A percentile compares a stretch with the other conserved stretches of the same genome.
Conservation (phyloP, 2,888 invertebrate genomes). For the Creontiades dilutus region DNA sequence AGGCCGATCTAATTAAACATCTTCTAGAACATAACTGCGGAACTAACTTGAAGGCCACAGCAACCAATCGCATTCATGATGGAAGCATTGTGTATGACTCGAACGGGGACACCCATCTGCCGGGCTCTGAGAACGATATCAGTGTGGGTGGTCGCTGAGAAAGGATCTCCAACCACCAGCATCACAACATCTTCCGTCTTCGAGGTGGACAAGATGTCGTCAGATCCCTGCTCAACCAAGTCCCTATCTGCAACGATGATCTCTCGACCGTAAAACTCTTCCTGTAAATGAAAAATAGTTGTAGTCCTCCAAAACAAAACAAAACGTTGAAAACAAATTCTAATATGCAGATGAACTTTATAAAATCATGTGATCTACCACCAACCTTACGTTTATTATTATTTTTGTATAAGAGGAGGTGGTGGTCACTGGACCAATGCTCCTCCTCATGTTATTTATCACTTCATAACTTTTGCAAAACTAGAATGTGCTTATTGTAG, state of each 20-base stretch:
- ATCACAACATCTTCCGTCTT: conserved; percentile 89
- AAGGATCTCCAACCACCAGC: conserved; percentile 97
- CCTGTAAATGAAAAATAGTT: conserved; percentile 81
- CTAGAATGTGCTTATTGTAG: too few relatives aligned
- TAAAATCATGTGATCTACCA: too few relatives aligned
- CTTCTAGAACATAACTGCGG: not conserved
- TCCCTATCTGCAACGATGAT: conserved; percentile 94
- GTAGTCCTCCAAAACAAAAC: too few relatives aligned
- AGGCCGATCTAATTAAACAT: too few relatives aligned
- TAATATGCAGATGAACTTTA: too few relatives aligned
- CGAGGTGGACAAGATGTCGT: conserved; percentile 89
- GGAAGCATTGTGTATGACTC: conserved; percentile 97
- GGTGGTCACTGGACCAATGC: too few relatives aligned
- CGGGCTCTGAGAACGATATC: conserved; percentile 95
- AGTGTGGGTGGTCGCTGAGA: conserved; percentile 98
- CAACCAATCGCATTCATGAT: conserved; percentile 98
- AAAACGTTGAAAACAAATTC: too few relatives aligned
- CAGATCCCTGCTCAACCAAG: conserved; percentile 93
- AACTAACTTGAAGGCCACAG: conserved; percentile 88
- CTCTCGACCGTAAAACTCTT: conserved; percentile 92
- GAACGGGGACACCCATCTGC: conserved; percentile 86
- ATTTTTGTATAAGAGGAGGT: too few relatives aligned
- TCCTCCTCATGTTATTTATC: too few relatives aligned
- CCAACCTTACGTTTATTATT: too few relatives aligned
- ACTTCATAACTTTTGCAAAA: too few relatives aligned